Percentiles rank a stretch among this genome's conserved stretches.
Evolutionary conservation across 1,140 invertebrate species (phyloP).

Genomic region (Heterodera schachtii): DNA sequence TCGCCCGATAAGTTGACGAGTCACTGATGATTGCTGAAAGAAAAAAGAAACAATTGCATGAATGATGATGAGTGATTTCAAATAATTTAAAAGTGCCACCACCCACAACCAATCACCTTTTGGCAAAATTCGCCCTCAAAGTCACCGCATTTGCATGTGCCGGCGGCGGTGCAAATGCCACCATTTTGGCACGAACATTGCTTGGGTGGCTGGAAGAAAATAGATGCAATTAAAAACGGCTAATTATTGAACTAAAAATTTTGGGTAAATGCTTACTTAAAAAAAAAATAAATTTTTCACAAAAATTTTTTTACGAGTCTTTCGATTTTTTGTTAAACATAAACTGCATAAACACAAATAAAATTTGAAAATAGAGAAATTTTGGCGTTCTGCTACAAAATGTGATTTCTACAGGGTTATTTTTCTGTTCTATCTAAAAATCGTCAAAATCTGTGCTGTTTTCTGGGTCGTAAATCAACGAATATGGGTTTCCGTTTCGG

Average conservation of each 20-base stretch:
- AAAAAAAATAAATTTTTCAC: too few relatives aligned
- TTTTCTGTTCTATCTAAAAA: too few relatives aligned
- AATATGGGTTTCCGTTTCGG: too few relatives aligned
- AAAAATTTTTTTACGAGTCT: too few relatives aligned
- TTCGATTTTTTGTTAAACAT: too few relatives aligned
- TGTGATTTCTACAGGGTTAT: too few relatives aligned
- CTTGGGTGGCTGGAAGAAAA: conserved; percentile 38
- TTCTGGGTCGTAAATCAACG: too few relatives aligned
- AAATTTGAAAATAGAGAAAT: too few relatives aligned
- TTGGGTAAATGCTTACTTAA: too few relatives aligned
- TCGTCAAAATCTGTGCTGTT: too few relatives aligned
- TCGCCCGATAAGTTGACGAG: conserved; percentile 53
- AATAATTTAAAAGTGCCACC: neutral
- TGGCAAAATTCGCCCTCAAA: conserved; percentile 63
- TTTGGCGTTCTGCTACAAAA: too few relatives aligned
- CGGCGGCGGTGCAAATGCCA: conserved; percentile 56
- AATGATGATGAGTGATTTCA: neutral
- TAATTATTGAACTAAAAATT: neutral
- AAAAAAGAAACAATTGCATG: neutral
- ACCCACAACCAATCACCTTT: neutral
- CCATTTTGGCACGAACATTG: conserved; percentile 64
- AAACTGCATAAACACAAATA: too few relatives aligned
- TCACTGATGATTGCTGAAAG: conserved; percentile 44
- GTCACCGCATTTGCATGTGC: conserved; percentile 58
- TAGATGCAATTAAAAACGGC: neutral